These are phyloP conservation scores for Eulemur rubriventer DNA, from an alignment of 2,797 vertebrate species.

Conservation along the genomic window DNA sequence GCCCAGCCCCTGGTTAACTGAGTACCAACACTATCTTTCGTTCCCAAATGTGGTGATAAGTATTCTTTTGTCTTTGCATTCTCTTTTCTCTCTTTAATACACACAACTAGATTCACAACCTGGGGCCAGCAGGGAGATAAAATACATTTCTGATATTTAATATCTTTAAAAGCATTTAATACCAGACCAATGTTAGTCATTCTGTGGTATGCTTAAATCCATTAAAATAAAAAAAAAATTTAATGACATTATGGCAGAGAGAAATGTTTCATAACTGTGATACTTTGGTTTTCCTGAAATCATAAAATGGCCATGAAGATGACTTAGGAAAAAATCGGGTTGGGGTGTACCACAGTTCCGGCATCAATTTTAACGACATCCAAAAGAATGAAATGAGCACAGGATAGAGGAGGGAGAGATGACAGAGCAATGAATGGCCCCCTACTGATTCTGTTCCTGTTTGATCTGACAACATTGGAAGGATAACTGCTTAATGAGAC, in stretches of 20 bases:
- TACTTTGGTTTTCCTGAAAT: not conserved
- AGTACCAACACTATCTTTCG: not conserved
- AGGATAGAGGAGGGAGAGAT: not conserved
- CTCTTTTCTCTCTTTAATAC: not conserved
- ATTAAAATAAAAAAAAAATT: not conserved
- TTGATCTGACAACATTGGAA: constrained; percentile 68
- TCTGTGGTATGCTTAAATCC: not conserved
- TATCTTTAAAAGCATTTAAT: constrained; percentile 5
- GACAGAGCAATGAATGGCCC: not conserved
- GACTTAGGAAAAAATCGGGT: not conserved
- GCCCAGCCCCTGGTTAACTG: not conserved
- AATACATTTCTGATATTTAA: not conserved
- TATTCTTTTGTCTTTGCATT: not conserved
- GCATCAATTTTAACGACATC: not conserved
- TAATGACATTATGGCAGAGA: not conserved
- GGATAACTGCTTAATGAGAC: constrained; percentile 54
- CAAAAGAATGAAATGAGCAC: not conserved
- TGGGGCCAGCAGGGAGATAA: not conserved
- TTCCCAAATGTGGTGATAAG: not conserved
- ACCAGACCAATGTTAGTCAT: not conserved
- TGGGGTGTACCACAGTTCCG: not conserved
- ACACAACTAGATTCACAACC: not conserved
- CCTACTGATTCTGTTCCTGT: not conserved
- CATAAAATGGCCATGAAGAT: not conserved
- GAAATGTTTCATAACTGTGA: not conserved